Conservation (phyloP, 2,888 invertebrate species). For the Athalia circularis region DNA sequence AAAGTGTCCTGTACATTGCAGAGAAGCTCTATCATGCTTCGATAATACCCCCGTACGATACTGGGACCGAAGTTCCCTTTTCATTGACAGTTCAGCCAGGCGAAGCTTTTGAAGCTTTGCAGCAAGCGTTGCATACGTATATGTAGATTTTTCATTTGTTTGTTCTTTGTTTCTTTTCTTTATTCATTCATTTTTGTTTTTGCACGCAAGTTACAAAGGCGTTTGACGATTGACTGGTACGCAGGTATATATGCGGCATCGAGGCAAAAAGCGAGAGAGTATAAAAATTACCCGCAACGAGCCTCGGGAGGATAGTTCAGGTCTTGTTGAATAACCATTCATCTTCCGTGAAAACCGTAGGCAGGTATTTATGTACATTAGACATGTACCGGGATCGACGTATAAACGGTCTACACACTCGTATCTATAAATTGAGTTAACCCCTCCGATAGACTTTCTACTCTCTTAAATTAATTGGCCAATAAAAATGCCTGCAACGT, state of each 20-base stretch:
- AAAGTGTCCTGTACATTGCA: not conserved
- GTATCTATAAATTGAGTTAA: slow-evolving; percentile 42
- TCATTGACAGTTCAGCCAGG: too few species aligned
- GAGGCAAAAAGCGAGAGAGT: not conserved
- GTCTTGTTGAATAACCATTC: not conserved
- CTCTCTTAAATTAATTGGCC: slow-evolving; percentile 41
- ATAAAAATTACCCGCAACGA: slow-evolving; percentile 28
- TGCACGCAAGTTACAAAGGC: not conserved
- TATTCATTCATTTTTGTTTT: not conserved
- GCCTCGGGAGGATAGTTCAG: slow-evolving; percentile 20
- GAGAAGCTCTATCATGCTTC: not conserved
- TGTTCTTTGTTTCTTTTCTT: not conserved
- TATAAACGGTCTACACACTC: slow-evolving; percentile 40
- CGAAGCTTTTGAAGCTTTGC: too few species aligned
- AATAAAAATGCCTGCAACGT: slow-evolving; percentile 37
- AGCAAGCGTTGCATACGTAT: too few species aligned
- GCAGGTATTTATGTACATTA: not conserved
- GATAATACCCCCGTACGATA: not conserved
- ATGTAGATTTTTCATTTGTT: too few species aligned
- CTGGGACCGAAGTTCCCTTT: not conserved
- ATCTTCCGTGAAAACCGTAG: not conserved
- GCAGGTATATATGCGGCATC: too few species aligned
- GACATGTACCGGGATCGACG: not conserved
- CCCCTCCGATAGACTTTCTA: slow-evolving; percentile 34
- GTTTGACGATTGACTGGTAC: too few species aligned